phyloP scores from a whole-genome alignment of 2,113 vertebrate genomes.

The Azemiops feae region DNA sequence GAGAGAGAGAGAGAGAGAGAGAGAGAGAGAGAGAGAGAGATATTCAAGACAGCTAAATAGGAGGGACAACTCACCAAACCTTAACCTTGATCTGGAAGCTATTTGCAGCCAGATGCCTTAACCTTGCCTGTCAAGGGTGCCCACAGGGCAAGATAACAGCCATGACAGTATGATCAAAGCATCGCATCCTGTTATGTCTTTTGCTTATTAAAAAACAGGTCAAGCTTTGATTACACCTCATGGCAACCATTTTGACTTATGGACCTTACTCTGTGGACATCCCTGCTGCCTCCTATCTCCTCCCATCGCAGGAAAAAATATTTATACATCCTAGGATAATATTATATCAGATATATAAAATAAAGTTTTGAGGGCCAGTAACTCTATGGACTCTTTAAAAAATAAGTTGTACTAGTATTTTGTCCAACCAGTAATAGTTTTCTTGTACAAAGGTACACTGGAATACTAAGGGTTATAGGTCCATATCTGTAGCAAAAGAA shows the following conservation, averaged over 20 bases:
- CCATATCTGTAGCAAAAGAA: neutral
- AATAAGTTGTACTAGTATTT: neutral
- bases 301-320: neutral
- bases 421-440: neutral
- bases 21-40: neutral
- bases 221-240: neutral
- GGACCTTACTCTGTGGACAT: neutral
- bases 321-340: neutral
- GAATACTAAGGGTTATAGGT: neutral
- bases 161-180: neutral
- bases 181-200: neutral
- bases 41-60: neutral
- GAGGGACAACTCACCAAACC: neutral
- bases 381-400: neutral
- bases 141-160: neutral
- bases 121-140: neutral
- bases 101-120: neutral
- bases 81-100: neutral
- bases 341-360: neutral
- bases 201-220: neutral
- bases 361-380: neutral
- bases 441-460: neutral
- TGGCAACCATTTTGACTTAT: neutral
- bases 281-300: neutral
- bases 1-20: constrained; percentile 19